Base-by-base conservation (phyloP, 2,113 vertebrate species). In the Gymnarchus niloticus region DNA sequence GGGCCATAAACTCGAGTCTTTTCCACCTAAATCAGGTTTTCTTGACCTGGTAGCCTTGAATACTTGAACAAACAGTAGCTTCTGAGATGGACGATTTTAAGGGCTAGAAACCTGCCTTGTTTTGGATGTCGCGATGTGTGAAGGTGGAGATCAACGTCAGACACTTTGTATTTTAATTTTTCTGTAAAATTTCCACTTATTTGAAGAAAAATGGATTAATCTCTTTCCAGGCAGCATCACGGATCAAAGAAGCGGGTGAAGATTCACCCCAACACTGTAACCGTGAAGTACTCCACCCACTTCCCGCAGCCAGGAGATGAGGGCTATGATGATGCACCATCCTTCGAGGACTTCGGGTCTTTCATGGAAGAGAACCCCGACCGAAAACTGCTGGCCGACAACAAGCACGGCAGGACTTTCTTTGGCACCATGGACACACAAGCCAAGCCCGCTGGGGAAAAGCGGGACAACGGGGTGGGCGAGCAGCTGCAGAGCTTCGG, bases 231-330 rank as follows among this genome's bases (percentile, higher is more conserved):
- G 92, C 95, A 94, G 88, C 89, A 94, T 88, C 90, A 93, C 51
- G 90, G 94, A 84, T 90, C 96, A 46, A 98, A 98, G 93, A 99
- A 99, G 91, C 91, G 93, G 87, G 97, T 98, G 65, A 99, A 99
- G 95, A 99, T 98, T 93, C 97, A 98, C 90, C 97, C 97, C 86
- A 96, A 96, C 89, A 98, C 96, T 3, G 96, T 98, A 85, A 98
- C 96, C 5, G 97, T 98, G 87, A 97, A 99, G 89, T 99, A 98
- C 0, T 95, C 95, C 83, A 96, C 96, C 48, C 96, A 98, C 92
- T 98, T 96, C 91, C 97, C 96, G 10, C 97, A 99, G 77, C 96
- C 96, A 3, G 97, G 96, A 76, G 96, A 98, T 80, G 94, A 96
- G 37, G 95, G 94, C 44, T 96, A 94, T 87, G 96, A 97, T 41